Evolutionary conservation across 2,113 vertebrate genomes (phyloP), one percentile per base, ranked within the genome.

Genomic region (Hemicordylus capensis): DNA sequence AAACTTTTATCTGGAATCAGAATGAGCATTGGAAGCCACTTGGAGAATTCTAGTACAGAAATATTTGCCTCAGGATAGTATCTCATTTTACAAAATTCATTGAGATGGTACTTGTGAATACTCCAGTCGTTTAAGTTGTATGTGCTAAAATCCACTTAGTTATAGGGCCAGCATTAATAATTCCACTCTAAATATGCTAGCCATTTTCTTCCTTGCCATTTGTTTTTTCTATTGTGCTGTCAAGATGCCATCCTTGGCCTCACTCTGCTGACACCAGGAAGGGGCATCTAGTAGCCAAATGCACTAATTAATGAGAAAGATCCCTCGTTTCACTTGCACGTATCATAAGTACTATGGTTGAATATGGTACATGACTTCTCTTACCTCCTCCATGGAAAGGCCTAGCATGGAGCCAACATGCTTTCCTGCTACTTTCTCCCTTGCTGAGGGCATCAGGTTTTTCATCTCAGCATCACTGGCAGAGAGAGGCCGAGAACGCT

Each of bases 321-420:
- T 48, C 64, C 15, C 12, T 75, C 48, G 9, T 22, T 44, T 86
- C 37, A 56, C 42, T 9, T 12, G 44, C 79, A 87, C 3, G 44
- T 64, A 72, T 69, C 80, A 46, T 46, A 87, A 83, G 85, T 80
- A 56, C 61, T 87, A 79, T 5, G 37, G 89, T 83, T 86, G 89
- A 31, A 86, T 64, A 87, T 87, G 61, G 76, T 42, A 80, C 48
- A 28, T 85, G 91, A 87, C 3, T 76, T 66, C 39, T 39, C 93
- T 96, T 94, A 99, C 98, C 97, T 99, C 98, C 80, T 99, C 98
- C 91, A 97, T 95, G 11, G 97, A 98, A 66, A 99, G 93, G 34
- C 96, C 96, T 86, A 99, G 93, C 64, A 97, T 96, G 93, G 97
- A 96, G 82, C 95, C 97, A 90, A 92, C 92, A 80, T 95, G 95